Evolutionary conservation across 2,113 vertebrate genomes (phyloP).

Genomic region (Mola mola): DNA sequence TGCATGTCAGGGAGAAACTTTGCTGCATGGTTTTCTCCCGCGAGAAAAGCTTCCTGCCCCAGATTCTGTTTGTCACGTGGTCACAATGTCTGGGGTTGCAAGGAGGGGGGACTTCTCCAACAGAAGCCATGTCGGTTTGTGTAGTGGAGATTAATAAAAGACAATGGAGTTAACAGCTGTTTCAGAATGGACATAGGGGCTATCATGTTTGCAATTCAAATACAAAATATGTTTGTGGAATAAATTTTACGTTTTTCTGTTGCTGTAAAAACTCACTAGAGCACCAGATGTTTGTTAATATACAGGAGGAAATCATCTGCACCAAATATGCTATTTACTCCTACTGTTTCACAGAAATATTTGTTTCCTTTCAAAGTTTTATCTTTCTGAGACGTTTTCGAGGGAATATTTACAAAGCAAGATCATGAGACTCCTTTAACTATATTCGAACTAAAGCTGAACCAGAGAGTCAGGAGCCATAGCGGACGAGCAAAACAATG

Average conservation of each 20-base stretch:
- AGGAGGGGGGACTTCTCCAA: neutral
- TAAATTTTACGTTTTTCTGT: too few relatives aligned
- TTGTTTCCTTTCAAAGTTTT: neutral
- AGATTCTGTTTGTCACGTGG: conserved; percentile 21
- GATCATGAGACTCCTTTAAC: too few relatives aligned
- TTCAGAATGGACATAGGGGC: neutral
- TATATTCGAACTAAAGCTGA: too few relatives aligned
- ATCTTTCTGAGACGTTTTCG: too few relatives aligned
- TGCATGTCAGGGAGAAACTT: neutral
- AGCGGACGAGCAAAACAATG: too few relatives aligned
- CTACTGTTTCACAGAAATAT: neutral
- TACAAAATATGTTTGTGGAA: too few relatives aligned
- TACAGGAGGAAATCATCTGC: neutral
- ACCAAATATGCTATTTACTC: neutral
- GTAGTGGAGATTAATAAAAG: conserved; percentile 19
- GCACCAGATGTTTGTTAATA: neutral
- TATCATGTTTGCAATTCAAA: too few relatives aligned
- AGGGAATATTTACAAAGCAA: too few relatives aligned
- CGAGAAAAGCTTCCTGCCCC: neutral
- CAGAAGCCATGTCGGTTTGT: conserved; percentile 27
- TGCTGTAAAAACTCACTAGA: neutral
- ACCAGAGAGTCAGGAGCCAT: too few relatives aligned
- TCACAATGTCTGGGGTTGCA: neutral
- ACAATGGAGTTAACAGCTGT: conserved; percentile 10
- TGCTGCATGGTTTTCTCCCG: neutral